phyloP scores from a whole-genome alignment of 2,797 vertebrate genomes.

The Muscicapa striata region DNA sequence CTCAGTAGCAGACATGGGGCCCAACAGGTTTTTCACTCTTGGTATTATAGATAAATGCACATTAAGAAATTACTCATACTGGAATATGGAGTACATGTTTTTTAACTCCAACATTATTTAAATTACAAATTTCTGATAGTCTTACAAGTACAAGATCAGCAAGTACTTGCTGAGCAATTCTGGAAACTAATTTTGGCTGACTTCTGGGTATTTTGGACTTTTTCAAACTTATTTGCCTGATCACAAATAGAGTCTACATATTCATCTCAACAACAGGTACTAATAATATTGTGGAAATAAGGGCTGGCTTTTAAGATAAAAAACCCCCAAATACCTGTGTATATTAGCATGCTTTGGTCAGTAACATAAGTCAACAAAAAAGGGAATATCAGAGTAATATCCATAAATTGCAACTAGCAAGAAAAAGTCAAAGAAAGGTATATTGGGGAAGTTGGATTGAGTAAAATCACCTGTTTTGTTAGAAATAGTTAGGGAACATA shows the following conservation, averaged over 20 bases:
- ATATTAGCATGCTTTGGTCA: neutral
- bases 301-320: neutral
- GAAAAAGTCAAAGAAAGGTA: neutral
- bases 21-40: neutral
- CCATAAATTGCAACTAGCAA: neutral
- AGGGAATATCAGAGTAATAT: neutral
- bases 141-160: neutral
- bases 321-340: accelerated
- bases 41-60: neutral
- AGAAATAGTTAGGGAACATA: neutral
- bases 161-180: neutral
- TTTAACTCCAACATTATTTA: neutral
- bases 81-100: neutral
- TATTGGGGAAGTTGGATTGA: neutral
- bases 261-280: neutral
- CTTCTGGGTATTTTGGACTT: neutral
- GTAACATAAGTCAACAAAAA: neutral
- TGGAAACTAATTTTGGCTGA: neutral
- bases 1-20: neutral
- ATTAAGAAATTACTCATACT: neutral
- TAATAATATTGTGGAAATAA: neutral
- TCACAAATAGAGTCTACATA: neutral
- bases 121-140: neutral
- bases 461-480: neutral
- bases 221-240: neutral